A percentile compares a stretch with the other conserved stretches of the same genome.
Conservation (phyloP, 2,797 vertebrate genomes). For the Tokudaia muenninki region DNA sequence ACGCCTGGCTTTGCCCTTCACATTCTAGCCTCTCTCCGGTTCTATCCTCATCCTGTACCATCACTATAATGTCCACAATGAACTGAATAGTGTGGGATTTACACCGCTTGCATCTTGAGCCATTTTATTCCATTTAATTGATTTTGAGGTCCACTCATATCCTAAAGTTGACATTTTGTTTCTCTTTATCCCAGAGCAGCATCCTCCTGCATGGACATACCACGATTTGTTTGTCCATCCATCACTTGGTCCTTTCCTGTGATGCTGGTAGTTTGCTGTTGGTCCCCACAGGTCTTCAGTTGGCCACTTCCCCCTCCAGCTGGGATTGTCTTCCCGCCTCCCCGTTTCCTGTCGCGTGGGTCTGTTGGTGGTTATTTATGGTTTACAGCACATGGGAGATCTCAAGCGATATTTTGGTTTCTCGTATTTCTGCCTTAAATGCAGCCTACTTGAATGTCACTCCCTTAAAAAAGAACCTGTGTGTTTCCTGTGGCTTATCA, state of each 20-base stretch:
- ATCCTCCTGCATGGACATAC: neutral
- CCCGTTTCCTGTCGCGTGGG: neutral
- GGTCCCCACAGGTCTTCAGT: neutral
- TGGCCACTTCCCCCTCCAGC: neutral
- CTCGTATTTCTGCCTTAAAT: neutral
- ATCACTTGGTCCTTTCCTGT: neutral
- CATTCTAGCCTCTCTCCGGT: neutral
- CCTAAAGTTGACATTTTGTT: neutral
- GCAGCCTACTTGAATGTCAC: neutral
- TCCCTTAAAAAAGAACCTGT: conserved; percentile 37
- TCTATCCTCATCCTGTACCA: neutral
- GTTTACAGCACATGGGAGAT: neutral
- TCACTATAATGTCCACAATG: neutral
- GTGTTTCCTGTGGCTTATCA: neutral
- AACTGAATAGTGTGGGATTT: neutral
- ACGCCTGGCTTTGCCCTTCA: neutral
- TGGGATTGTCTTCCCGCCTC: neutral
- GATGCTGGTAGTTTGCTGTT: neutral
- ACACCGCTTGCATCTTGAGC: neutral
- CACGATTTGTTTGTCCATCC: neutral
- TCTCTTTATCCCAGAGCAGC: neutral
- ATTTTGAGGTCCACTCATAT: neutral
- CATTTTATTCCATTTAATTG: neutral
- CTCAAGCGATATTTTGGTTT: neutral
- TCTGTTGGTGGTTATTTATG: neutral